Evolutionary conservation across 2,888 invertebrate genomes (phyloP), one percentile per base, ranked within the genome.

Genomic region (Andricus quercusramuli): DNA sequence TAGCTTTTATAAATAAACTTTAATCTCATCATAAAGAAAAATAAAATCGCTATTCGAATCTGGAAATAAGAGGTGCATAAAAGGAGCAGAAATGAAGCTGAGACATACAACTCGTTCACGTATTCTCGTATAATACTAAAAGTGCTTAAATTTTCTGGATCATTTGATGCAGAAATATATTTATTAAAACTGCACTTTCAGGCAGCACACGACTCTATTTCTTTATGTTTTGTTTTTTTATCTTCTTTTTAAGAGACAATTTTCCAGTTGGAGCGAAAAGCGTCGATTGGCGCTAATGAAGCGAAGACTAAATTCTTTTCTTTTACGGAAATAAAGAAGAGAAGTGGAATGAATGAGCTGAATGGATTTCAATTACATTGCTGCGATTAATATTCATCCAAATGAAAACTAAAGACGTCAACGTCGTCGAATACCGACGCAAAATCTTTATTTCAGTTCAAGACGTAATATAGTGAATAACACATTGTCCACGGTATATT

Each of bases 71-170:
- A 68, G 47, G 47, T 68, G 51, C 29, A 29, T 51, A 25, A 70
- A 51, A 47, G 32, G 32, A 4, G 56, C 74, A 56, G 51, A 32
- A 56, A 70, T 70, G 47, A 70, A 70, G 9, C 20, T 20, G 47
- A 29, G 47, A 29, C 29, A 51, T 70, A 70, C 51, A 74, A 56
- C 56, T 74, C 32, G 32, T 74, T 56, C 51, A 11, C 51, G n/a
- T 51, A 56, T 56, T 74, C 51, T 56, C 74, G 20, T 22, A 56
- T 74, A 74, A 56, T 74, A 74, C 74, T n/a, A 37, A 74, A 56
- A 74, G n/a, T n/a, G 51, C 74, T 74, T 74, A 74, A 74, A 74
- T 32, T 74, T 74, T 74, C 74, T 22, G 6, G n/a, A 15, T 74
- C 74, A 56, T 74, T 74, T 37, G 5, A 56, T 32, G 29, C 11